phyloP scores from a whole-genome alignment of 2,797 vertebrate genomes.

The Dendrocincla tyrannina region DNA sequence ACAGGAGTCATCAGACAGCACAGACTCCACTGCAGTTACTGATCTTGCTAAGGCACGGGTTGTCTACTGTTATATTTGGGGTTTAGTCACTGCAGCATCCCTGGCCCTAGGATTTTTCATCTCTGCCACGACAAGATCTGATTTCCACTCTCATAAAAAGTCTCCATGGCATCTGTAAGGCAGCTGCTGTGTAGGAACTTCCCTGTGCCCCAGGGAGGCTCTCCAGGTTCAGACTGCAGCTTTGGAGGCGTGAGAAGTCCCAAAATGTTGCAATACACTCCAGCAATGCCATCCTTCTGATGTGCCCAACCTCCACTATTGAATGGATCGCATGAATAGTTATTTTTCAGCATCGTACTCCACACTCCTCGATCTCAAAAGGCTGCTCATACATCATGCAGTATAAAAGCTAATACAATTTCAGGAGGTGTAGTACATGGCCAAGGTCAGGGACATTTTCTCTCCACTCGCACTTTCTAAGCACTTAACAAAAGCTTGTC shows the following conservation, averaged over 20 bases:
- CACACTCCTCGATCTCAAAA: constrained; percentile 1
- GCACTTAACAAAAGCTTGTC: constrained; percentile 54
- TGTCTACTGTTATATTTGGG: neutral
- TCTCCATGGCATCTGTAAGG: fast-evolving
- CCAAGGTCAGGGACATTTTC: constrained; percentile 49
- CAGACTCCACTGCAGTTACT: neutral
- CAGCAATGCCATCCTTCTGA: neutral
- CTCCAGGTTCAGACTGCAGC: too few species aligned
- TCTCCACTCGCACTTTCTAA: constrained; percentile 5
- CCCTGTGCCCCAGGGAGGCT: neutral
- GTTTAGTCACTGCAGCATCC: neutral
- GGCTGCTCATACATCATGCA: constrained; percentile 46
- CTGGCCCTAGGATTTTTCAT: neutral
- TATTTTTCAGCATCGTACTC: neutral
- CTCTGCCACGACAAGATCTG: fast-evolving
- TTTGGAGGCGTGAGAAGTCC: neutral
- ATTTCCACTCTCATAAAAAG: neutral
- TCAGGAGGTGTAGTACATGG: constrained; percentile 30
- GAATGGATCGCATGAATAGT: neutral
- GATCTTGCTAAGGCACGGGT: neutral
- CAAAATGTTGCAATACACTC: fast-evolving
- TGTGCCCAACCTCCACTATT: neutral
- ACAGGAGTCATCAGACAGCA: neutral
- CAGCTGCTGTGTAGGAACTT: neutral
- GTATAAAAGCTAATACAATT: constrained; percentile 44